These are phyloP conservation scores for Iphiclides podalirius DNA, from an alignment of 2,888 invertebrate species.

Conservation along the genomic window DNA sequence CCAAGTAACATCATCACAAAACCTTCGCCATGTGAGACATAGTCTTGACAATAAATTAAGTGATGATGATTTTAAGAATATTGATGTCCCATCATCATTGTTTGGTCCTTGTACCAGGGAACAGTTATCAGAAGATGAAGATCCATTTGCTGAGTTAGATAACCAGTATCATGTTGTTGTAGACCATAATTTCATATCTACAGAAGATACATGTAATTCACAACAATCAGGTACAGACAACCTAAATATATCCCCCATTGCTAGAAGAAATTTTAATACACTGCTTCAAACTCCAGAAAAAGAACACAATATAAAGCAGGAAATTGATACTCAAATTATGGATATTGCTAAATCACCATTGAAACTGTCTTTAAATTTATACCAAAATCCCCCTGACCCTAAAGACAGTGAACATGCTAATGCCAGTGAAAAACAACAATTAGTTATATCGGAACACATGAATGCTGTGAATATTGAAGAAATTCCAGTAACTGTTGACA, in stretches of 20 bases:
- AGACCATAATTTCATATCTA: constrained; percentile 63
- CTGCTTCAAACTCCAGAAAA: constrained; percentile 18
- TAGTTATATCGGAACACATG: too few relatives aligned
- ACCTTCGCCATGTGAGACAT: constrained; percentile 23
- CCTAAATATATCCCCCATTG: constrained; percentile 28
- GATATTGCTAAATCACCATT: constrained; percentile 39
- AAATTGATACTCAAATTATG: constrained; percentile 41
- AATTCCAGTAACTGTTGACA: constrained; percentile 33
- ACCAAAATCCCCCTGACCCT: constrained; percentile 23
- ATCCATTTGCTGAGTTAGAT: constrained; percentile 70
- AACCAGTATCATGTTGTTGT: constrained; percentile 73
- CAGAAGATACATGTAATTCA: constrained; percentile 42
- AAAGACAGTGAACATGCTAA: constrained; percentile 21
- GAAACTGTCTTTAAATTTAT: constrained; percentile 31
- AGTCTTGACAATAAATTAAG: constrained; percentile 27
- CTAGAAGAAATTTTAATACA: constrained; percentile 12
- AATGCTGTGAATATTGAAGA: constrained; percentile 33
- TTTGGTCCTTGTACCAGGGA: constrained; percentile 54
- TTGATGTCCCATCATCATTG: constrained; percentile 36
- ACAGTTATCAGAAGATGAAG: constrained; percentile 51
- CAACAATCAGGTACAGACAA: constrained; percentile 24
- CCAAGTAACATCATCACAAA: constrained; percentile 33
- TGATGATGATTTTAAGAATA: constrained; percentile 26
- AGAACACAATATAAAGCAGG: constrained; percentile 32
- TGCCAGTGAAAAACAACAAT: constrained; percentile 27